Evolutionary conservation across 2,888 invertebrate species (phyloP), one percentile per base, ranked within the genome.

Genomic region (Polia nebulosa): DNA sequence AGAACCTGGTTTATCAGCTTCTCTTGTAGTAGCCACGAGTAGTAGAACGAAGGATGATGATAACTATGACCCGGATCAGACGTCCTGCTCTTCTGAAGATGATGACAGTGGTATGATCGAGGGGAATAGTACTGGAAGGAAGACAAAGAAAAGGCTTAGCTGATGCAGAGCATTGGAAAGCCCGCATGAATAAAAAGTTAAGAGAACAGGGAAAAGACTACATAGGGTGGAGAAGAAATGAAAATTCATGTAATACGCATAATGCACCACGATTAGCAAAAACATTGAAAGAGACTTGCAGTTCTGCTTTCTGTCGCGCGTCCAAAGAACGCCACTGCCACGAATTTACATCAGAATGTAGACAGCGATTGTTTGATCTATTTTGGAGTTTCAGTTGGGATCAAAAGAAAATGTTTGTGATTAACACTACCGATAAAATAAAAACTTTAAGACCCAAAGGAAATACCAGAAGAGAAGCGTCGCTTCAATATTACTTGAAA

Each of bases 351-450:
- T 34, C 53, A 47, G 36, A 45, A 63, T 45, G 55, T 55, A 63
- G 45, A 56, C 56, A 64, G 56, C 56, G 55, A 56, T 55, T 47
- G 63, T 64, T 56, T 56, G 47, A 56, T 64, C 36, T 47, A 47
- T 64, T 64, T 56, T 64, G 63, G 39, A 64, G 36, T 47, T 47
- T 63, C 45, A 55, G 62, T 55, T 63, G 63, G 39, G 63, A 63
- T 63, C 56, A 63, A 47, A 63, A 63, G 55, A 63, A 34, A 47
- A 52, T 41, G 6, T 41, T 41, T 41, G n/a, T 41, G n/a, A 41
- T 41, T 41, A 41, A 41, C 7, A 41, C 17, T 41, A 41, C 39
- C 0, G 39, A 39, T 39, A 39, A 39, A 39, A 39, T 39, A 39
- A 39, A 17, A 39, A 3, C 6, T 32, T 32, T 32, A 32, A 32